These are phyloP conservation scores for Eidolon dupreanum DNA, from an alignment of 2,797 vertebrate genomes.

Conservation along the genomic window DNA sequence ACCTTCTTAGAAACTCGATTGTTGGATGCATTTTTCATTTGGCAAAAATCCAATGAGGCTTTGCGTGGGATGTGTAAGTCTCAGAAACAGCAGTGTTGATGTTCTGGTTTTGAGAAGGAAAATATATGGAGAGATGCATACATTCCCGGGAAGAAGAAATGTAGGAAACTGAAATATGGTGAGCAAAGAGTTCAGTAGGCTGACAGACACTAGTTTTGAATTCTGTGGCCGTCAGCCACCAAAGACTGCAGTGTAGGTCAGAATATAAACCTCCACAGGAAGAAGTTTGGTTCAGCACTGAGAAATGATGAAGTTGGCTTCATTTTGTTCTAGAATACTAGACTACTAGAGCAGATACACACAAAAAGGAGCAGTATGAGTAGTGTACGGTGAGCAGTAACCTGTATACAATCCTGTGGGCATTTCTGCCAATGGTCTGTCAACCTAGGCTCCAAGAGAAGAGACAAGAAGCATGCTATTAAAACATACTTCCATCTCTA, in stretches of 20 bases:
- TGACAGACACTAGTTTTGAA: constrained; percentile 26
- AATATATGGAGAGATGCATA: background rate
- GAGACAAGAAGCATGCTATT: background rate
- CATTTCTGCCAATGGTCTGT: constrained; percentile 7
- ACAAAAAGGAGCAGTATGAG: background rate
- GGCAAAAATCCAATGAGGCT: constrained; percentile 72
- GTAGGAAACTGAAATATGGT: background rate
- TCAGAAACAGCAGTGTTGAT: constrained; percentile 53
- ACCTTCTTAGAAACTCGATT: constrained; percentile 66
- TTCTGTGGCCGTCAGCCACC: constrained; percentile 15
- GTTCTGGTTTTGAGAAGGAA: constrained; percentile 34
- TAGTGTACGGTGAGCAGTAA: background rate
- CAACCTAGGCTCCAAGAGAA: background rate
- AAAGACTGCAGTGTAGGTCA: background rate
- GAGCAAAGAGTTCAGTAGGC: background rate
- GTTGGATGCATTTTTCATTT: constrained; percentile 65
- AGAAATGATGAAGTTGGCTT: background rate
- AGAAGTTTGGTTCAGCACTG: background rate
- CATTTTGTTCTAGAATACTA: background rate
- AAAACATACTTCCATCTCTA: background rate
- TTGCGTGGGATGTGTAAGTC: constrained; percentile 56
- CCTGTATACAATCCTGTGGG: background rate
- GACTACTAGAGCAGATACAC: background rate
- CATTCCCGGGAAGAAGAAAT: constrained; percentile 31
- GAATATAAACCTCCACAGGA: constrained; percentile 50